A percentile compares a stretch with the other conserved stretches of the same genome.
Evolutionary conservation across 2,888 invertebrate species (phyloP).

Genomic region (Ceraclea dissimilis): DNA sequence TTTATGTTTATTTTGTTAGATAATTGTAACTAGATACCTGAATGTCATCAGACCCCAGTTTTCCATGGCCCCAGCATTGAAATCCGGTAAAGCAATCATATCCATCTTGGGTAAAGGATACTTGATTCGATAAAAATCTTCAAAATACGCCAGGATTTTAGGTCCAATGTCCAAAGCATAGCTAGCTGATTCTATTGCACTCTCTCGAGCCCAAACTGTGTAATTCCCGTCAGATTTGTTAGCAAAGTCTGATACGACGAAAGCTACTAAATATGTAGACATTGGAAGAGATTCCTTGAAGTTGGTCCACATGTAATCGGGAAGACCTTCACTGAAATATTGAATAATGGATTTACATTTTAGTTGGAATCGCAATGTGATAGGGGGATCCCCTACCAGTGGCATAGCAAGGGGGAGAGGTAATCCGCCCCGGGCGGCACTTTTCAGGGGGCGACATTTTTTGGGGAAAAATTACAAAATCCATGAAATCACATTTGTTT

Average conservation of each 20-base stretch:
- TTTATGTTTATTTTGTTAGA: too few relatives aligned
- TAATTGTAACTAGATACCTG: conserved; percentile 38
- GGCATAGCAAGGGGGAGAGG: too few relatives aligned
- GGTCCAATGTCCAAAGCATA: conserved; percentile 74
- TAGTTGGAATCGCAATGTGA: too few relatives aligned
- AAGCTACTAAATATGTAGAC: conserved; percentile 86
- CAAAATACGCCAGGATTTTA: conserved; percentile 60
- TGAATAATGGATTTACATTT: too few relatives aligned
- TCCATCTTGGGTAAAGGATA: conserved; percentile 80
- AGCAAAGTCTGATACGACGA: conserved; percentile 71
- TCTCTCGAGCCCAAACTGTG: conserved; percentile 62
- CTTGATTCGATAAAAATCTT: conserved; percentile 65
- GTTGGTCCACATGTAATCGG: conserved; percentile 67
- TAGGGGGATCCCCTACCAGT: background rate
- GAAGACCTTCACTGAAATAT: conserved; percentile 45
- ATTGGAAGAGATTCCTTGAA: conserved; percentile 73
- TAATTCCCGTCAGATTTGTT: conserved; percentile 51
- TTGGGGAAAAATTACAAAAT: too few relatives aligned
- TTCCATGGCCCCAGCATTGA: conserved; percentile 85
- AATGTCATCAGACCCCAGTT: conserved; percentile 79
- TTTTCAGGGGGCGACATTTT: too few relatives aligned
- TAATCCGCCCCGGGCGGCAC: too few relatives aligned
- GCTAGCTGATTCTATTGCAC: conserved; percentile 62
- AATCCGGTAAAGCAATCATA: conserved; percentile 90
- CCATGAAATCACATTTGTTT: too few relatives aligned